Evolutionary conservation across 2,113 vertebrate genomes (phyloP), one percentile per base, ranked within the genome.

Genomic region (Hypocryptadius cinnamomeus): DNA sequence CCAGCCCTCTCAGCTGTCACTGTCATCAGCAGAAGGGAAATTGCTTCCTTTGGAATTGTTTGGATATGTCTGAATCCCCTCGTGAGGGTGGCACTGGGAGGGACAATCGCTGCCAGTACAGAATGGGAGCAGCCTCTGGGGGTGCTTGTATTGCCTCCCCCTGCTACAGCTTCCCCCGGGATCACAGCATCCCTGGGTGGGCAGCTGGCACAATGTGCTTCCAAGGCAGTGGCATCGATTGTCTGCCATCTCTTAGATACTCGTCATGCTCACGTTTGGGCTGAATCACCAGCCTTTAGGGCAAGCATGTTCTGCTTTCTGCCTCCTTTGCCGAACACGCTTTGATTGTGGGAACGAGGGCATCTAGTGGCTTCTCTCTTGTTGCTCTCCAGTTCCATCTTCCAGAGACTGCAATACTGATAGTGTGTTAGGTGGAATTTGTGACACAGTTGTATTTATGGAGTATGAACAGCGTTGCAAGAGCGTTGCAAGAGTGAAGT

Each of bases 401-500:
- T 93, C 70, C 85, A 71, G 92, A 81, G 53, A 20, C 3, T 85
- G 56, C 42, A 53, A 33, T 50, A 44, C 73, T 81, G 61, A 47
- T 45, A 74, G 61, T 33, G 56, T 7, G 8, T 44, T 54, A 39
- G 66, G 71, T 91, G 57, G 70, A 77, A 82, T 93, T 93, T 59
- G 47, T 56, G 70, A 37, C 35, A 85, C 35, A 8, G 57, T 31
- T 89, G 31, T 84, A 80, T 92, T 94, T 94, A 44, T 16, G 40
- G 74, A 93, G 73, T 59, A 28, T 0, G 10, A 93, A 66, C 44
- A 69, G 82, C 60, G 81, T 80, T 95, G 82, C 71, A 94, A 90
- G 90, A 69, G 82, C 60, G 81, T 80, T 95, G 82, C 71, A 94
- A 90, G 90, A 91, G 74, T 83, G 74, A 96, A 78, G 71, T 92